Percentiles rank a stretch among this genome's conserved stretches.
Evolutionary conservation across 1,140 invertebrate species (phyloP).

Genomic region (Popillia japonica): DNA sequence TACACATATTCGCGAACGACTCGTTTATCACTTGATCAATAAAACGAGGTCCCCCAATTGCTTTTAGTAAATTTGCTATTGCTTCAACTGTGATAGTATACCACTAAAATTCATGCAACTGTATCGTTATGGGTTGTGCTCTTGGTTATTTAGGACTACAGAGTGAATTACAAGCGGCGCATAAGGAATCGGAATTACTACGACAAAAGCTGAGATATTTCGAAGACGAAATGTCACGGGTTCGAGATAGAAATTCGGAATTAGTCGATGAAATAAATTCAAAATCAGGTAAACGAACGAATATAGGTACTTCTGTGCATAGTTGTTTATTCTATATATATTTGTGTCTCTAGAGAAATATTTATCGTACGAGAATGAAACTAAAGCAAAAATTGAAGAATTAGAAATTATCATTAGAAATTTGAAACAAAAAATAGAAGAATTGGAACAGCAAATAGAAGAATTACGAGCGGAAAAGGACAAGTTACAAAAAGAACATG

Average conservation of each 20-base stretch:
- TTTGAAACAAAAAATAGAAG: conserved; percentile 62
- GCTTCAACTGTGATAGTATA: background rate
- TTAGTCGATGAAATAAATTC: conserved; percentile 62
- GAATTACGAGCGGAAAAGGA: conserved; percentile 60
- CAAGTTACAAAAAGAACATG: conserved; percentile 58
- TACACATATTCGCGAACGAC: too few relatives aligned
- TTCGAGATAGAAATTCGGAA: conserved; percentile 63
- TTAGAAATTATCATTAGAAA: conserved; percentile 63
- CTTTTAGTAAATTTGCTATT: background rate
- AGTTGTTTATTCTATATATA: background rate
- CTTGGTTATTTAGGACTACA: conserved; percentile 62
- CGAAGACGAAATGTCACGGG: conserved; percentile 64
- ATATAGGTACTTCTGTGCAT: background rate
- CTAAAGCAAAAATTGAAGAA: conserved; percentile 58
- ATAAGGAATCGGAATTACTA: conserved; percentile 66
- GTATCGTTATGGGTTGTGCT: conserved; percentile 11
- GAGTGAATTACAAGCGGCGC: conserved; percentile 65
- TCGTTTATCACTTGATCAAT: background rate
- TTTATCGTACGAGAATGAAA: conserved; percentile 51
- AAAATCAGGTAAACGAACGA: conserved; percentile 60
- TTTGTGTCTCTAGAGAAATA: conserved; percentile 47
- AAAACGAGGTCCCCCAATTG: background rate
- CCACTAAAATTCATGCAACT: background rate
- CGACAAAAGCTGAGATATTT: conserved; percentile 64
- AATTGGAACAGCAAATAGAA: conserved; percentile 62